Base-by-base conservation (phyloP, 2,797 vertebrate species). In the Alfaro cultratus region DNA sequence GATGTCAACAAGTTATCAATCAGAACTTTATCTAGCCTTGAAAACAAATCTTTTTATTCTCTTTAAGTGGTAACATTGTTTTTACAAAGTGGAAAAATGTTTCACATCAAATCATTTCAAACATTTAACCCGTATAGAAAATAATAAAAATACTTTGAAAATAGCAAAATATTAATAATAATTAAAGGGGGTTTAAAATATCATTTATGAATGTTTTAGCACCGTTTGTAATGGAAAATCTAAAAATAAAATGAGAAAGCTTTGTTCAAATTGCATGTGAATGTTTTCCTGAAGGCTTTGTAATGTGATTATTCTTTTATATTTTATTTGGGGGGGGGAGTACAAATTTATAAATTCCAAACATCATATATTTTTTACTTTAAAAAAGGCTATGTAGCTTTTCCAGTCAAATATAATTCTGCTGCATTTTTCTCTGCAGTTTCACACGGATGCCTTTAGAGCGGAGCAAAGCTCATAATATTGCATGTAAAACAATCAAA, bases 391-490 rank as follows among this genome's bases (percentile, higher is more conserved):
- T 3, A 34, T 31, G 3, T 15, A 60, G 57, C 2, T 31, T 60
- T 60, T 31, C 7, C 34, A 64, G 34, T 36, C 60, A 18, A 64
- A 21, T 64, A 9, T 10, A 71, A 55, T 21, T 47, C 26, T 68
- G 1, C 26, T 67, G 26, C 15, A 34, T 13, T 53, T 60, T 26
- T 60, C 29, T 60, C 16, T 83, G 85, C 62, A 55, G 18, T 89
- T 88, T 85, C 51, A 36, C 0, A n/a, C 68, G 5, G 2, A 8
- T 64, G 29, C 87, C 93, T 74, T 5, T 76, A 93, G 92, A 82
- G 85, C 90, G 92, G 87, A 91, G 87, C 83, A 91, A 76, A 87
- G 75, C 12, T 47, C 11, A 3, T 41, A 3, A 0, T 78, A 34
- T 83, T 34, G 9, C 76, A 13, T 10, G 60, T n/a, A 21, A n/a